Conservation (phyloP, 2,888 invertebrate species). For the Drosophila subsilvestris region DNA sequence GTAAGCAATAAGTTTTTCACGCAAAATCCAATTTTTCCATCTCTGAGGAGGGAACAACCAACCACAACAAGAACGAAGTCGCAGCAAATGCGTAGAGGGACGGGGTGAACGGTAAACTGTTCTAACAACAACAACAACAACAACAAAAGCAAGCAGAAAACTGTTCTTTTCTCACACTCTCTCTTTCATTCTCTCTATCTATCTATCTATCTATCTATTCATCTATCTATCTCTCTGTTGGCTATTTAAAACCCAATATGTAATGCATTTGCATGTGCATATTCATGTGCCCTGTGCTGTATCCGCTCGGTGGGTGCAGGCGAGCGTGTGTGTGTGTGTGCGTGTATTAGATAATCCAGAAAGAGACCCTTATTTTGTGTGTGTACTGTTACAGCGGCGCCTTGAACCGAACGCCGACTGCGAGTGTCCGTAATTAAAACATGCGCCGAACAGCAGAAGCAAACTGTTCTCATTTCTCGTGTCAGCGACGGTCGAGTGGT, state of each 20-base stretch:
- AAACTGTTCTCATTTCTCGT: slow-evolving; percentile 1
- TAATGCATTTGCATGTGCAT: neutral
- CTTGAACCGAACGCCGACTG: slow-evolving; percentile 60
- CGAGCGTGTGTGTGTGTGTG: slow-evolving; percentile 1
- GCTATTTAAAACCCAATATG: neutral
- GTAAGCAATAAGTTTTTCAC: slow-evolving; percentile 56
- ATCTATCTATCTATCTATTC: no score
- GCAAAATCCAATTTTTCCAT: slow-evolving; percentile 54
- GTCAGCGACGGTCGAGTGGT: neutral
- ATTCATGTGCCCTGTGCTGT: neutral
- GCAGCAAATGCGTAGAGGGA: neutral
- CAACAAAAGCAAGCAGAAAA: neutral
- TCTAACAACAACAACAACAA: neutral
- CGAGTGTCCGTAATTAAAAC: slow-evolving; percentile 83
- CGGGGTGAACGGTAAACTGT: neutral
- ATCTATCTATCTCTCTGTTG: neutral
- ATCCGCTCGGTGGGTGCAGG: neutral
- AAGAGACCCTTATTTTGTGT: neutral
- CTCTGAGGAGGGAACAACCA: slow-evolving; percentile 20
- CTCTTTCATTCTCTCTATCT: neutral
- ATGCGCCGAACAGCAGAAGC: slow-evolving; percentile 85
- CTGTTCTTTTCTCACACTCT: neutral
- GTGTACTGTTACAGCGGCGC: slow-evolving; percentile 64
- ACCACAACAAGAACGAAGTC: slow-evolving; percentile 28
- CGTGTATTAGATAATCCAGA: slow-evolving; percentile 29